Conservation (phyloP, 1,140 invertebrate genomes). For the Trichonephila clavipes region DNA sequence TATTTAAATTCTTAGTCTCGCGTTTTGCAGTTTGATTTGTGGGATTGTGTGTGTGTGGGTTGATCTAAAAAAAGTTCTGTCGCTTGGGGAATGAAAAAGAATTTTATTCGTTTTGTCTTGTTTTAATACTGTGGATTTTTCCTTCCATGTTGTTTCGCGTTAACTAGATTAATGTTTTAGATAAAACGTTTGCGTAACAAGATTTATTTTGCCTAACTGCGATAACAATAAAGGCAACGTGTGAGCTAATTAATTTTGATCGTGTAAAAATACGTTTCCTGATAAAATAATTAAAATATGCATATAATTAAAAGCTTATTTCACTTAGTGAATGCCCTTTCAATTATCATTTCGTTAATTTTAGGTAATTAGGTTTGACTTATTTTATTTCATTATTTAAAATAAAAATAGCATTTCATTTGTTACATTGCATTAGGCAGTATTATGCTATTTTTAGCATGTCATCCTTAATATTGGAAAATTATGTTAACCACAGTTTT, state of each 20-base stretch:
- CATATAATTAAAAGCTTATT: background rate
- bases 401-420: no score
- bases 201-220: background rate
- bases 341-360: no score
- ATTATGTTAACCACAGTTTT: no score
- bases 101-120: conserved; percentile 11
- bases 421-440: no score
- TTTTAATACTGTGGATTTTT: conserved; percentile 13
- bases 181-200: background rate
- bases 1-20: conserved; percentile 52
- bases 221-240: no score
- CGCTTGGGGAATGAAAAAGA: conserved; percentile 15
- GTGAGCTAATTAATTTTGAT: background rate
- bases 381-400: no score
- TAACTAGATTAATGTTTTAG: conserved; percentile 4
- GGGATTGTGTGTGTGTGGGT: background rate
- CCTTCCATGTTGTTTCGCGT: no score
- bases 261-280: background rate
- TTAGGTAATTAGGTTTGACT: no score
- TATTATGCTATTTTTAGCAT: no score
- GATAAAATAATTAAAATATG: background rate
- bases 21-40: conserved; percentile 27
- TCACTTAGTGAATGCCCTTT: background rate
- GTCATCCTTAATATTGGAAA: no score
- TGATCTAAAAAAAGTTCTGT: conserved; percentile 32